Conservation (phyloP, 2,888 invertebrate genomes). For the Mythimna impura region DNA sequence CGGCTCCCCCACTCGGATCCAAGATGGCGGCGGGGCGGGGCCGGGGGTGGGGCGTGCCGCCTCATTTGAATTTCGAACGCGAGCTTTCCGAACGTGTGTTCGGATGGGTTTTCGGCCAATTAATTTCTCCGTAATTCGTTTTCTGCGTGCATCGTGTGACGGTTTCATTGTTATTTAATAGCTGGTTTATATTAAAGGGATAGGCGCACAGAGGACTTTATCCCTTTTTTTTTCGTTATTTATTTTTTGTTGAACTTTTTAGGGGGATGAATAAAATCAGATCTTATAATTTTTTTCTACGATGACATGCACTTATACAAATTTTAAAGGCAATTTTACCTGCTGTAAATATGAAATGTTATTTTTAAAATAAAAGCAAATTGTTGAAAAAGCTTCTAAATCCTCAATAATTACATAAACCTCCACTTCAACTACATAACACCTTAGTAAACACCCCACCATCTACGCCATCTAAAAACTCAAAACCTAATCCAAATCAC, state of each 20-base stretch:
- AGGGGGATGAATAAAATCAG: constrained; percentile 14
- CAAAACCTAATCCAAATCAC: constrained; percentile 76
- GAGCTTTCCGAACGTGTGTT: constrained; percentile 88
- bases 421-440: background rate
- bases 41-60: constrained; percentile 87
- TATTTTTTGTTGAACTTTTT: constrained; percentile 33
- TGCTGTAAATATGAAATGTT: too few species aligned
- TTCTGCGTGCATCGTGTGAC: constrained; percentile 77
- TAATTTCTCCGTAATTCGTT: constrained; percentile 88
- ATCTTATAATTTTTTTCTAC: background rate
- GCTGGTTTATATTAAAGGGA: constrained; percentile 68
- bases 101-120: constrained; percentile 89
- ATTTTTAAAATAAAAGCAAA: too few species aligned
- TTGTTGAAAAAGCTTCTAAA: background rate
- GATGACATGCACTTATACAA: background rate
- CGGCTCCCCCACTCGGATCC: constrained; percentile 78
- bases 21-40: constrained; percentile 89
- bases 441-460: background rate
- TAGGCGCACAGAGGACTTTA: constrained; percentile 15
- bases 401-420: background rate
- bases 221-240: constrained; percentile 2
- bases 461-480: constrained; percentile 23
- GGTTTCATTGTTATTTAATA: constrained; percentile 84
- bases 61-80: constrained; percentile 90
- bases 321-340: background rate